Evolutionary conservation across 1,140 invertebrate species (phyloP).

Genomic region (Drosophila persimilis): DNA sequence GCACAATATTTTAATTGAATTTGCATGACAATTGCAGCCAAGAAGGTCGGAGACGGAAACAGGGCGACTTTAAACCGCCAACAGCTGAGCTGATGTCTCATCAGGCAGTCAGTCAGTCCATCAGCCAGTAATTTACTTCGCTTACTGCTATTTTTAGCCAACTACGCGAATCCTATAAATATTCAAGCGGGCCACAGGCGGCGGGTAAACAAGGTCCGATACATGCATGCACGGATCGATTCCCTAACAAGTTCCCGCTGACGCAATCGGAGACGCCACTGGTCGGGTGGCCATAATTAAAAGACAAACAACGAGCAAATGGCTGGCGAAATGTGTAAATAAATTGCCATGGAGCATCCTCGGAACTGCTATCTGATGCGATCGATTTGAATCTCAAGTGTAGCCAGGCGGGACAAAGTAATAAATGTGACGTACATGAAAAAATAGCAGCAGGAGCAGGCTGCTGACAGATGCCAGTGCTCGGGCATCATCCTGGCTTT

Average conservation of each 20-base stretch:
- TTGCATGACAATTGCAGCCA: slow-evolving; percentile 68
- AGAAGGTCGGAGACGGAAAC: neutral
- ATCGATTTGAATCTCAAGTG: slow-evolving; percentile 61
- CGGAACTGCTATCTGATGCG: neutral
- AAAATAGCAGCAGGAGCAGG: slow-evolving; percentile 19
- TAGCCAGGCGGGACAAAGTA: slow-evolving; percentile 41
- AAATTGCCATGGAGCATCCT: slow-evolving; percentile 54
- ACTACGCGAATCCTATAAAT: slow-evolving; percentile 63
- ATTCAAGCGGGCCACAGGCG: slow-evolving; percentile 44
- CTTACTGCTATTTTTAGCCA: slow-evolving; percentile 62
- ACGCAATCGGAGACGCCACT: slow-evolving; percentile 45
- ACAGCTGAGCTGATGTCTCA: slow-evolving; percentile 21
- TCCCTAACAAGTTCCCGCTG: slow-evolving; percentile 37
- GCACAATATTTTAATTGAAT: slow-evolving; percentile 74
- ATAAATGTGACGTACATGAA: slow-evolving; percentile 49
- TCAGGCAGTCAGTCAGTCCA: slow-evolving; percentile 16
- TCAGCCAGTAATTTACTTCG: slow-evolving; percentile 22
- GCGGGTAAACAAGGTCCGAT: slow-evolving; percentile 59
- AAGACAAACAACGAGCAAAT: slow-evolving; percentile 53
- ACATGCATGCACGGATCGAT: slow-evolving; percentile 52
- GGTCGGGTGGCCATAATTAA: slow-evolving; percentile 54
- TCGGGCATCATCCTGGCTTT: slow-evolving; percentile 38
- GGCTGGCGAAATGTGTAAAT: slow-evolving; percentile 56
- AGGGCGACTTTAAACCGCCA: slow-evolving; percentile 22
- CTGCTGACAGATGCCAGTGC: slow-evolving; percentile 25